phyloP scores from a whole-genome alignment of 2,797 vertebrate species.

The Holocentrus rufus region DNA sequence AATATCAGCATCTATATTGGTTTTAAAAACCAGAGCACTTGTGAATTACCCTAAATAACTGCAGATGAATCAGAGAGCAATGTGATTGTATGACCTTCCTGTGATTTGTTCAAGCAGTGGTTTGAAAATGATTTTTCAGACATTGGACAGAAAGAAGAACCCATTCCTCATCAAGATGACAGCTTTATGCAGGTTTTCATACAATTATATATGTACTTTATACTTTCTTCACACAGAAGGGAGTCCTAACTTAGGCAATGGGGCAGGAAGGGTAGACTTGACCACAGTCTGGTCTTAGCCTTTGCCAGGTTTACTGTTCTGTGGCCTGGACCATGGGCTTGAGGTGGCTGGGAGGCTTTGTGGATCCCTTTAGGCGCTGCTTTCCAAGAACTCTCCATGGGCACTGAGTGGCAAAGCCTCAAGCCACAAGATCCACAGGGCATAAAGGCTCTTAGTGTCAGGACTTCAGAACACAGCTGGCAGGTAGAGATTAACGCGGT shows the following conservation, averaged over 20 bases:
- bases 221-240: slow-evolving; percentile 22
- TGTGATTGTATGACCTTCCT: slow-evolving; percentile 5
- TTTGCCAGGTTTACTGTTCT: slow-evolving; percentile 70
- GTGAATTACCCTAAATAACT: too few species aligned
- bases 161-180: background rate
- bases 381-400: slow-evolving; percentile 66
- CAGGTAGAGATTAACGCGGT: slow-evolving; percentile 42
- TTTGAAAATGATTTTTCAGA: background rate
- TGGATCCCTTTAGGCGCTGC: slow-evolving; percentile 33
- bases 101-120: background rate
- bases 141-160: background rate
- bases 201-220: slow-evolving; percentile 17
- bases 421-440: slow-evolving; percentile 74
- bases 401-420: slow-evolving; percentile 66
- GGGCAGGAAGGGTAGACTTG: slow-evolving; percentile 26
- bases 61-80: background rate
- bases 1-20: too few species aligned
- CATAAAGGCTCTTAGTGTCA: slow-evolving; percentile 66
- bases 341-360: slow-evolving; percentile 48
- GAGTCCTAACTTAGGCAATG: slow-evolving; percentile 35
- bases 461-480: slow-evolving; percentile 51
- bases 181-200: background rate
- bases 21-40: too few species aligned
- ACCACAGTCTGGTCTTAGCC: slow-evolving; percentile 71
- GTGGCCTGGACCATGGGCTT: slow-evolving; percentile 51